These are phyloP conservation scores for Sphenodon punctatus DNA, from an alignment of 2,797 vertebrate genomes.

Conservation along the genomic window DNA sequence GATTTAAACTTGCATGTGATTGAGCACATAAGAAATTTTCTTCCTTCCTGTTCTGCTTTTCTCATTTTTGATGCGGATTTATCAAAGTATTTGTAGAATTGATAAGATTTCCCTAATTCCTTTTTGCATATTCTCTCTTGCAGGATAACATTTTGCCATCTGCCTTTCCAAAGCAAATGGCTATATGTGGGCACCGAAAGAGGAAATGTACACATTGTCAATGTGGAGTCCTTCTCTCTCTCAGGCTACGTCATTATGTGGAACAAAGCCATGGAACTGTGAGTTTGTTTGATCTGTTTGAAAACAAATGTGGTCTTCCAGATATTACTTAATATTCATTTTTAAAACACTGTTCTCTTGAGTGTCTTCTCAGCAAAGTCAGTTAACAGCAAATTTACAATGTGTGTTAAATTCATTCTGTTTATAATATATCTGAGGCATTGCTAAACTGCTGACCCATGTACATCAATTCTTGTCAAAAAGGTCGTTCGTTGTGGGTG, in stretches of 20 bases:
- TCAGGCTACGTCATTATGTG: conserved; percentile 99
- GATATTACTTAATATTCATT: background rate
- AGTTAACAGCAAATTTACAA: background rate
- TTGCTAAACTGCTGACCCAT: background rate
- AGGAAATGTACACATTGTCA: conserved; percentile 98
- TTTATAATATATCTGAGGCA: background rate
- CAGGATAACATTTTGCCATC: conserved; percentile 94
- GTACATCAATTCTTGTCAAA: background rate
- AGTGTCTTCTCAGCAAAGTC: background rate
- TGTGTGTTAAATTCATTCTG: background rate
- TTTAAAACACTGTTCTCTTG: background rate
- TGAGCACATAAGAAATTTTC: background rate
- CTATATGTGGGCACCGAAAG: conserved; percentile 95
- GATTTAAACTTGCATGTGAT: background rate
- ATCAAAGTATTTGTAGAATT: background rate
- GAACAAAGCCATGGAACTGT: conserved; percentile 99
- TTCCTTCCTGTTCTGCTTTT: background rate
- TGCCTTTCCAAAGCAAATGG: conserved; percentile 99
- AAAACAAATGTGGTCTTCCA: background rate
- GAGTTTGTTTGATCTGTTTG: conserved; percentile 79
- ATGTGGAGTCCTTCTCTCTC: conserved; percentile 98
- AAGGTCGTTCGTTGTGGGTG: background rate
- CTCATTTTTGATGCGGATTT: background rate
- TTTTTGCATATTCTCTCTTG: conserved; percentile 63
- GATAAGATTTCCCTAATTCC: background rate